phyloP scores from a whole-genome alignment of 2,113 vertebrate species.

The Strix uralensis region DNA sequence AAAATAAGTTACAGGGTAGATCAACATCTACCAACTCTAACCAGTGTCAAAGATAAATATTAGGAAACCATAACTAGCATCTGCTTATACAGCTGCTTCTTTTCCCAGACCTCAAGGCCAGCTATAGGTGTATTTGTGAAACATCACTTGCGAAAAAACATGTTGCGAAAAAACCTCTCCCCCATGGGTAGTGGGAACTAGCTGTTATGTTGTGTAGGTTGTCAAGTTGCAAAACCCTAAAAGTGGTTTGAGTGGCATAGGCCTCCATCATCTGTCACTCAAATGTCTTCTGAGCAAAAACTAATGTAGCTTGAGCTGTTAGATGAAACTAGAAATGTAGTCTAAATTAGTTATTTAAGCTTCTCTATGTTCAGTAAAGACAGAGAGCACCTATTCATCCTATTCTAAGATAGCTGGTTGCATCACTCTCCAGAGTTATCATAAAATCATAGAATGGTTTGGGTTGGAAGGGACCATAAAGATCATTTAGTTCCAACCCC shows the following conservation, averaged over 20 bases:
- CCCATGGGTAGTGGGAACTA: not conserved
- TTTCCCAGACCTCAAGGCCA: not conserved
- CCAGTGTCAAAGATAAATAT: not conserved
- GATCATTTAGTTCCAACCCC: no score
- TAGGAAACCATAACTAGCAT: not conserved
- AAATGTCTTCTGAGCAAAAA: not conserved
- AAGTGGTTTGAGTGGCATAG: not conserved
- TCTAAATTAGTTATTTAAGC: not conserved
- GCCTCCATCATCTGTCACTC: not conserved
- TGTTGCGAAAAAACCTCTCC: not conserved
- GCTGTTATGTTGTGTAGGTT: not conserved
- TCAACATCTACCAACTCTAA: not conserved
- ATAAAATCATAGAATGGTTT: no score
- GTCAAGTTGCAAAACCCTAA: not conserved
- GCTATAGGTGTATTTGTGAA: not conserved
- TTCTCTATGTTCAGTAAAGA: not conserved
- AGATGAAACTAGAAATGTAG: not conserved
- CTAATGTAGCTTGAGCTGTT: not conserved
- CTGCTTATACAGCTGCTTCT: not conserved
- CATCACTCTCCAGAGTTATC: not conserved
- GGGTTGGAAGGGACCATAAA: no score
- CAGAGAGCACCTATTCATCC: not conserved
- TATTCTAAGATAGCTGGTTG: not conserved
- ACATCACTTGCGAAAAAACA: rapidly evolving
- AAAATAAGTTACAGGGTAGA: not conserved